These are phyloP conservation scores for Lissonota sp. DNA, from an alignment of 2,888 invertebrate genomes.

Conservation along the genomic window DNA sequence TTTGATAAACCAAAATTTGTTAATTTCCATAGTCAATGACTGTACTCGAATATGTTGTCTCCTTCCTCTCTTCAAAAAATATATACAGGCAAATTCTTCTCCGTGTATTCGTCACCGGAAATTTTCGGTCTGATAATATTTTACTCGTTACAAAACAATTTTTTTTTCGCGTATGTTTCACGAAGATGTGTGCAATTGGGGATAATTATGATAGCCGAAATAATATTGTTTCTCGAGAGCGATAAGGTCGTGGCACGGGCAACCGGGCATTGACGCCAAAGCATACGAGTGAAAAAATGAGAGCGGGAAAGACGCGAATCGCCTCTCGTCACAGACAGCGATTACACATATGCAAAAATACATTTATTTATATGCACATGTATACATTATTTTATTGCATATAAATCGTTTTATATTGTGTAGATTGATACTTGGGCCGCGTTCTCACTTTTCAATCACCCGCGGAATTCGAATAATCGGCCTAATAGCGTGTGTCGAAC, in stretches of 20 bases:
- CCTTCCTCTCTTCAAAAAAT: too few species aligned
- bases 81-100: too few species aligned
- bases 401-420: conserved; percentile 1
- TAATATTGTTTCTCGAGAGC: conserved; percentile 56
- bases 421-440: conserved; percentile 53
- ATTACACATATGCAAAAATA: conserved; percentile 18
- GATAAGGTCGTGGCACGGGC: conserved; percentile 78
- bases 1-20: too few species aligned
- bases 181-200: neutral
- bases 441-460: conserved; percentile 70
- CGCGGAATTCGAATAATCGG: conserved; percentile 81
- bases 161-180: neutral
- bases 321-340: conserved; percentile 44
- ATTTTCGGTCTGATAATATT: too few species aligned
- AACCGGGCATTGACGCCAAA: conserved; percentile 76
- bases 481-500: conserved; percentile 64
- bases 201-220: conserved; percentile 63
- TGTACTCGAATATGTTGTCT: too few species aligned
- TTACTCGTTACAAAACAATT: neutral
- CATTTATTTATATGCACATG: neutral
- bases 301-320: conserved; percentile 48
- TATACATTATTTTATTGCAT: neutral
- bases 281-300: too few species aligned
- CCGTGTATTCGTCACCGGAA: too few species aligned
- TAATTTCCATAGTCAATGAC: too few species aligned